These are phyloP conservation scores for Lepidotrigona ventralis DNA, from an alignment of 1,140 invertebrate genomes.

Conservation along the genomic window DNA sequence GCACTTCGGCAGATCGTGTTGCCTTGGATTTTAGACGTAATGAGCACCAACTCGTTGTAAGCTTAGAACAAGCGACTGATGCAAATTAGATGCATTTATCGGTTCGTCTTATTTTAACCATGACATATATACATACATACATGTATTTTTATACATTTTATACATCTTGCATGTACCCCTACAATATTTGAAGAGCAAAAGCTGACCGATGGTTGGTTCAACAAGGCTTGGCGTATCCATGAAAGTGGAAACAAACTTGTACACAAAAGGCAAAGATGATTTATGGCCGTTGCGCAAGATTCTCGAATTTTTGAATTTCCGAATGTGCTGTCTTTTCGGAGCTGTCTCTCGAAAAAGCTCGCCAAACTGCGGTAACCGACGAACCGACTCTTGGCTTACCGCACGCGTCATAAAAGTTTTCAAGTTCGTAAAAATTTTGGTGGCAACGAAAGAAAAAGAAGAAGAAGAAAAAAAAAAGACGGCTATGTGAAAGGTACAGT, in stretches of 20 bases:
- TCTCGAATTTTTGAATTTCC: conserved; percentile 6
- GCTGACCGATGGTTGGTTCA: conserved; percentile 12
- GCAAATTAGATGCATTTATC: no score
- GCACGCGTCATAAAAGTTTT: conserved; percentile 48
- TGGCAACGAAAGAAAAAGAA: neutral
- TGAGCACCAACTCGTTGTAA: no score
- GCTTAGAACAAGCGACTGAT: no score
- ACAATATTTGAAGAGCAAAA: neutral
- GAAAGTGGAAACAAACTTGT: conserved; percentile 18
- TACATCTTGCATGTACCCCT: no score
- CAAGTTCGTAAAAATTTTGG: conserved; percentile 9
- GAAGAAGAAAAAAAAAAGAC: neutral
- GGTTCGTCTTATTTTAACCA: no score
- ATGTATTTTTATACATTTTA: no score
- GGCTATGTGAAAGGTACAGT: conserved; percentile 20
- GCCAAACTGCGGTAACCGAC: conserved; percentile 20
- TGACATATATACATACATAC: no score
- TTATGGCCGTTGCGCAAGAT: conserved; percentile 1
- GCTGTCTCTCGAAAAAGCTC: neutral
- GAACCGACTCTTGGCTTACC: conserved; percentile 49
- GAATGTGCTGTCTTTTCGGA: no score
- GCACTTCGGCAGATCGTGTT: no score
- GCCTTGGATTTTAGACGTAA: no score
- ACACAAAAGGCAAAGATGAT: conserved; percentile 4
- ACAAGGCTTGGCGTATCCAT: neutral